Evolutionary conservation across 2,797 vertebrate species (phyloP).

Genomic region (Bryconaethiops microstoma): DNA sequence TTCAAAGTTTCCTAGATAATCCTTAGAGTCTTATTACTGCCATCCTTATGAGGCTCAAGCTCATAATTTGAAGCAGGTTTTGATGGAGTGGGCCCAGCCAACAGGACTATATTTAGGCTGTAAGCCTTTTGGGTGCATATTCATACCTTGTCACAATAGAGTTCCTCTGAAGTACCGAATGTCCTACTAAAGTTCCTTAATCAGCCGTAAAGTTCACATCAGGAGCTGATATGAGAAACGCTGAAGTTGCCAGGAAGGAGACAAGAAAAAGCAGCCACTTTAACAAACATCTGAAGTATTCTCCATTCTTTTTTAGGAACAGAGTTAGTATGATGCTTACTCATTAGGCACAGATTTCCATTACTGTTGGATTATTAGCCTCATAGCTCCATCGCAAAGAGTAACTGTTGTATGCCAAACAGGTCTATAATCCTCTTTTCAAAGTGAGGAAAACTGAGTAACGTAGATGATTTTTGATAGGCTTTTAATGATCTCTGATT

Average conservation of each 20-base stretch:
- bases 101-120: not conserved
- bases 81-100: not conserved
- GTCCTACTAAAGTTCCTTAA: not conserved
- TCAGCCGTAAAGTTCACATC: not conserved
- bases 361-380: not conserved
- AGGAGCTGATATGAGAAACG: not conserved
- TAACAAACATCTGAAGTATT: not conserved
- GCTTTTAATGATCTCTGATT: not conserved
- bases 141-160: not conserved
- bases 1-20: constrained; percentile 7
- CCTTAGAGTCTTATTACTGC: constrained; percentile 8
- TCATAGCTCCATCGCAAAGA: not conserved
- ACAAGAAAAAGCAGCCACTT: not conserved
- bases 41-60: constrained; percentile 3
- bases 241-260: not conserved
- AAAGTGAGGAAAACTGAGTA: too few species aligned
- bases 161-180: not conserved
- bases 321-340: not conserved
- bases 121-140: not conserved
- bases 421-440: too few species aligned
- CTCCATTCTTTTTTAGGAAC: too few species aligned
- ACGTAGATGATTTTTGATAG: too few species aligned
- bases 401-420: not conserved
- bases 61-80: not conserved
- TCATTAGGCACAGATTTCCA: not conserved